Base-by-base conservation (phyloP, 2,888 invertebrate genomes). In the Yponomeuta sedellus region DNA sequence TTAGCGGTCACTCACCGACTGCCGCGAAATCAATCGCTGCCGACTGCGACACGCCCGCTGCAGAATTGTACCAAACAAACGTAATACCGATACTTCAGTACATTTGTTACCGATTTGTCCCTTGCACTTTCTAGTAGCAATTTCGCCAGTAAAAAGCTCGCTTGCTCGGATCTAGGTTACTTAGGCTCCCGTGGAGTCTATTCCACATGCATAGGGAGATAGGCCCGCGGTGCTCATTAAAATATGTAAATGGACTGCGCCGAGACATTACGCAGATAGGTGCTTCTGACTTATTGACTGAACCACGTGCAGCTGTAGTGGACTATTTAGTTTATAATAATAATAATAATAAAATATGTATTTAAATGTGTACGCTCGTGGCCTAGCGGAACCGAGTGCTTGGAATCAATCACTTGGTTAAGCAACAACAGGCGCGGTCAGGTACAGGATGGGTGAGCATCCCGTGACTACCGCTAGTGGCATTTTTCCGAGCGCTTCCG, bases 201-300 rank as follows among this genome's bases (percentile, higher is more conserved):
- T 64, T 65, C 61, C 65, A 67, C 68, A 66, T 67, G 66, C 66
- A 66, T 56, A 57, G 58, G 63, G 76, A 84, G 88, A 89, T 89
- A 90, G 87, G 82, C 82, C 78, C 74, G 74, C 78, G 74, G 78
- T 77, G 83, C 90, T 91, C 91, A 91, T 91, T 91, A 91, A 91
- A 90, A 91, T 91, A 91, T 91, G 90, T 90, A 90, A 91, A 91
- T 90, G 85, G 77, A 73, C 74, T 64, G 68, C 70, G 76, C 78
- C 73, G 81, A 87, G 88, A 86, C 91, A 91, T 90, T 91, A 91
- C 89, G 86, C 82, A 88, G 91, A 91, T 90, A 90, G 88, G 88
- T 85, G 86, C 86, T 84, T 83, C 86, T 87, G 87, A 87, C 86
- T 87, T 87, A 85, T 83, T 83, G 83, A 83, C 79, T 79, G 88